These are phyloP conservation scores for Tricholaema leucomelas DNA, from an alignment of 2,113 vertebrate species.

Conservation along the genomic window DNA sequence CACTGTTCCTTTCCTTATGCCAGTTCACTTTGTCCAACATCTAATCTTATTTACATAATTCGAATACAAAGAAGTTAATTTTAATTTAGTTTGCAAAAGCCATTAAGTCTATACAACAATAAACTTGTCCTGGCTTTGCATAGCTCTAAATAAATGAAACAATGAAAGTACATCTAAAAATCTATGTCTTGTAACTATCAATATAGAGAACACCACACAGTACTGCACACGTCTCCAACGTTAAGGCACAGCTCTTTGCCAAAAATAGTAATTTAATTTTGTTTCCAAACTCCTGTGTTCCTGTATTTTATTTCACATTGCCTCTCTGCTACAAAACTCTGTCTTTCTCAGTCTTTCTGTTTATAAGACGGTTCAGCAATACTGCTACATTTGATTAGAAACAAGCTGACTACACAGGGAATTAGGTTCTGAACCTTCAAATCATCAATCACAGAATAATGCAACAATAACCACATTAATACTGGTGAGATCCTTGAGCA, in stretches of 20 bases:
- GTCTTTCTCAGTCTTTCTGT: not conserved
- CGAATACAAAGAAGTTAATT: not conserved
- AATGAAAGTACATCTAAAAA: not conserved
- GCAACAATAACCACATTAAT: not conserved
- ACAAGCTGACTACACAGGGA: not conserved
- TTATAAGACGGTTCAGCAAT: not conserved
- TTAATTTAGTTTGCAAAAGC: not conserved
- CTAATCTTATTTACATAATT: not conserved
- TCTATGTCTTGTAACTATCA: not conserved
- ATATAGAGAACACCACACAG: not conserved
- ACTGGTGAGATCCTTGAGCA: not conserved
- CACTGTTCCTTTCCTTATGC: not conserved
- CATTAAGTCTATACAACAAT: not conserved
- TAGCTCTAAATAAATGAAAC: not conserved
- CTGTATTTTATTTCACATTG: conserved; percentile 26
- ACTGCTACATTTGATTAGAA: conserved; percentile 5
- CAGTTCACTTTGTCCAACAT: not conserved
- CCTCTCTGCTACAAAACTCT: conserved; percentile 8
- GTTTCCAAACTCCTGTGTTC: not conserved
- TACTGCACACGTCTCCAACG: not conserved
- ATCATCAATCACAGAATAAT: not conserved
- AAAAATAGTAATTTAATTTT: not conserved
- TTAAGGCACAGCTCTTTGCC: not conserved
- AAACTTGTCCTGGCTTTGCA: not conserved
- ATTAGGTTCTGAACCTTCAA: not conserved